Conservation (phyloP, 2,888 invertebrate species). For the Nephrocerus scutellatus region DNA sequence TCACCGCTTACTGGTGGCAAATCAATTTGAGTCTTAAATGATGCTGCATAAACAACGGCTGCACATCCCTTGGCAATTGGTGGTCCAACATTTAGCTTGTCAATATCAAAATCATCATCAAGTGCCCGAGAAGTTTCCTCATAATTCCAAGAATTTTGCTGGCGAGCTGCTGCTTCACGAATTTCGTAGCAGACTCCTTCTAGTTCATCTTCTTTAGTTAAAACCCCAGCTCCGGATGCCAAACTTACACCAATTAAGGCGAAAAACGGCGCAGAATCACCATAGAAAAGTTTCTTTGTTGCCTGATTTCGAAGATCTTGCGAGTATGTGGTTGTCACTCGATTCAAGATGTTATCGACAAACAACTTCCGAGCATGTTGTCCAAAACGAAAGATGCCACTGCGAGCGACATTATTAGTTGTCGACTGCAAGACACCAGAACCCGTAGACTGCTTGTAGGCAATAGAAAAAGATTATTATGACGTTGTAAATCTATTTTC, state of each 20-base stretch:
- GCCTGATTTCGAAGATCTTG: conserved; percentile 57
- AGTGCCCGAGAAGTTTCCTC: conserved; percentile 43
- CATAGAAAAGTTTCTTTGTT: conserved; percentile 58
- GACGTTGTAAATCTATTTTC: conserved; percentile 41
- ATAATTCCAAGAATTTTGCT: conserved; percentile 40
- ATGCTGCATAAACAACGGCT: conserved; percentile 71
- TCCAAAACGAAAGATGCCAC: conserved; percentile 51
- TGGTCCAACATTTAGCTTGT: conserved; percentile 60
- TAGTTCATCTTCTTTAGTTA: conserved; percentile 69
- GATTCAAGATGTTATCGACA: conserved; percentile 61
- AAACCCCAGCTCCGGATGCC: conserved; percentile 64
- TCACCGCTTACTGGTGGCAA: not conserved
- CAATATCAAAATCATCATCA: conserved; percentile 49
- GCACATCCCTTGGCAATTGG: conserved; percentile 74
- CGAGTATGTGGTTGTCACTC: conserved; percentile 61
- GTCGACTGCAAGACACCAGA: not conserved
- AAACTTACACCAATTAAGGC: conserved; percentile 65
- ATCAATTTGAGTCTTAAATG: conserved; percentile 40
- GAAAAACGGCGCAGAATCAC: conserved; percentile 67
- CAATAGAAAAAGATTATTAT: not conserved
- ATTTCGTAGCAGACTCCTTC: conserved; percentile 75
- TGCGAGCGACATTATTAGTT: conserved; percentile 18
- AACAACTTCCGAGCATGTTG: conserved; percentile 60
- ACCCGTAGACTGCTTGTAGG: not conserved
- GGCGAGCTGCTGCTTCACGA: conserved; percentile 49